These are phyloP conservation scores for Cuculus canorus DNA, from an alignment of 2,797 vertebrate genomes.

Conservation along the genomic window DNA sequence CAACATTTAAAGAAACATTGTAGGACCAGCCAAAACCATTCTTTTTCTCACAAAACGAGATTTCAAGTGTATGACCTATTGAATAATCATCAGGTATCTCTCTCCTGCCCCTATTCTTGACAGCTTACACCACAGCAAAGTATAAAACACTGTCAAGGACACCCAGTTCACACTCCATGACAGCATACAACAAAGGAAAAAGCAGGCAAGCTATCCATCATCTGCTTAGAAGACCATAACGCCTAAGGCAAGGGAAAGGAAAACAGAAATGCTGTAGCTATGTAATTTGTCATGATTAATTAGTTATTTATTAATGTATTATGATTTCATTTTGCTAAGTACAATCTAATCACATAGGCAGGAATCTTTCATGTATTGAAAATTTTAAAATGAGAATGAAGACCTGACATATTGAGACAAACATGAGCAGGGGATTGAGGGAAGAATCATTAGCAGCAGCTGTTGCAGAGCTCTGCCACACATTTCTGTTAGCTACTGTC, in stretches of 20 bases:
- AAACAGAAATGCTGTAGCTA: background rate
- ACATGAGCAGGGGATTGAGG: background rate
- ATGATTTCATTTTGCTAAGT: background rate
- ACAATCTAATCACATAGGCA: background rate
- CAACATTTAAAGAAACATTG: background rate
- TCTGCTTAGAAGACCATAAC: background rate
- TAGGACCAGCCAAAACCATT: background rate
- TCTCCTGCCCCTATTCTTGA: background rate
- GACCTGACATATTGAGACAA: rapidly evolving
- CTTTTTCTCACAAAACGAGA: background rate
- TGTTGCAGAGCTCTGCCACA: background rate
- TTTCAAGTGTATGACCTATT: background rate
- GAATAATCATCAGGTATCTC: rapidly evolving
- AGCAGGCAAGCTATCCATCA: background rate
- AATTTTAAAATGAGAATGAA: background rate
- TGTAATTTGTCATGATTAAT: constrained; percentile 23
- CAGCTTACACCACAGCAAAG: background rate
- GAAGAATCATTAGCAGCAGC: background rate
- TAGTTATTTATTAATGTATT: background rate
- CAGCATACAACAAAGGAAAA: background rate
- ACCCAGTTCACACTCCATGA: rapidly evolving
- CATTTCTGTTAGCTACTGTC: background rate
- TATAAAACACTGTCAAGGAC: background rate
- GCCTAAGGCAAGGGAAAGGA: background rate
- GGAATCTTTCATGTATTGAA: background rate